phyloP scores from a whole-genome alignment of 2,888 invertebrate genomes.

The Brachynemurus nebulosus region DNA sequence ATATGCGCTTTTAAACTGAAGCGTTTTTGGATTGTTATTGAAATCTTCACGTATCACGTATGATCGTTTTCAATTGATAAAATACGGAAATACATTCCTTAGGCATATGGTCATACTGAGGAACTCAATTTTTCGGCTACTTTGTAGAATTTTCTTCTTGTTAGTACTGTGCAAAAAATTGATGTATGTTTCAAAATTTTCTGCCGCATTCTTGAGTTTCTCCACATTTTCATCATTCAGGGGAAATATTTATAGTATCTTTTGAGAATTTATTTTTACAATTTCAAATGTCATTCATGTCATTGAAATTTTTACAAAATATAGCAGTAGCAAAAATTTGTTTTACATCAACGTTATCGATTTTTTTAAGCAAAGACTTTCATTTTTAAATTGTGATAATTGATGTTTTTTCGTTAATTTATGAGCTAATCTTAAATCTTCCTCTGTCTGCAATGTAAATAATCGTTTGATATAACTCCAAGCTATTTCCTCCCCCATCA shows the following conservation, averaged over 20 bases:
- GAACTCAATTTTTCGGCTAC: constrained; percentile 4
- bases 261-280: neutral
- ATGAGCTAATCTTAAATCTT: neutral
- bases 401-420: neutral
- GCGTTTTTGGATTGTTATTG: no score
- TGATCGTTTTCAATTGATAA: neutral
- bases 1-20: no score
- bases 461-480: neutral
- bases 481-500: neutral
- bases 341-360: neutral
- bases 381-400: neutral
- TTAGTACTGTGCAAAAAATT: neutral
- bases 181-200: constrained; percentile 6
- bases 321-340: neutral
- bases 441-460: neutral
- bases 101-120: no score
- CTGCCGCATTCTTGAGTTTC: neutral
- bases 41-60: no score
- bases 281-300: neutral
- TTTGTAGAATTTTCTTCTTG: constrained; percentile 4
- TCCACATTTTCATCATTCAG: constrained; percentile 2
- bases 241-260: neutral
- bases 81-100: constrained; percentile 8
- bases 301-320: neutral
- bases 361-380: neutral